Conservation (phyloP, 1,140 invertebrate species). For the Heliconius hewitsoni region DNA sequence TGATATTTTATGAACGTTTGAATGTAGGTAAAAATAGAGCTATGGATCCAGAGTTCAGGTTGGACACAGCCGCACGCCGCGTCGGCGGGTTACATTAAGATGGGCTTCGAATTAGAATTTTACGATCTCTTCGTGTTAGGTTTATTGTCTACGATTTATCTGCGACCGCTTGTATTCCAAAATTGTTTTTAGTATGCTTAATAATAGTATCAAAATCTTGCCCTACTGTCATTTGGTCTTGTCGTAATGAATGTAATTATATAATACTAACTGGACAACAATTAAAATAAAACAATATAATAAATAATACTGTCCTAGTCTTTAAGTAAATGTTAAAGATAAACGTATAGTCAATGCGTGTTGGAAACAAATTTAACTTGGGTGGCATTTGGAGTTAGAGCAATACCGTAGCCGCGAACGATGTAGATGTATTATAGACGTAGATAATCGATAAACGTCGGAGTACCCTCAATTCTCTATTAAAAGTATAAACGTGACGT, state of each 20-base stretch:
- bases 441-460: slow-evolving; percentile 52
- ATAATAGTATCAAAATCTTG: slow-evolving; percentile 50
- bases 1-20: slow-evolving; percentile 6
- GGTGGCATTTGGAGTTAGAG: slow-evolving; percentile 54
- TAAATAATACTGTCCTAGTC: no score
- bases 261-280: no score
- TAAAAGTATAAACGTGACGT: slow-evolving; percentile 44
- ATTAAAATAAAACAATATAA: no score
- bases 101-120: slow-evolving; percentile 76
- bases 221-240: background rate
- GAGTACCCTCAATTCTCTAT: slow-evolving; percentile 47
- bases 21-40: slow-evolving; percentile 13
- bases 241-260: no score
- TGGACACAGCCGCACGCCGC: slow-evolving; percentile 13
- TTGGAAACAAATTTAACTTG: slow-evolving; percentile 38
- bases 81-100: slow-evolving; percentile 27
- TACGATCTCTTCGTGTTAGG: slow-evolving; percentile 79
- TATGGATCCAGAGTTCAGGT: slow-evolving; percentile 10
- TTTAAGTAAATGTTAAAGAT: no score
- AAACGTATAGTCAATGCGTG: background rate
- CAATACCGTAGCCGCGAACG: slow-evolving; percentile 43
- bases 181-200: slow-evolving; percentile 66
- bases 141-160: slow-evolving; percentile 78
- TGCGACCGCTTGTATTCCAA: slow-evolving; percentile 76
- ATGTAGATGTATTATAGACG: slow-evolving; percentile 31